Base-by-base conservation (phyloP, 2,113 vertebrate species). In the Paratilapia polleni region DNA sequence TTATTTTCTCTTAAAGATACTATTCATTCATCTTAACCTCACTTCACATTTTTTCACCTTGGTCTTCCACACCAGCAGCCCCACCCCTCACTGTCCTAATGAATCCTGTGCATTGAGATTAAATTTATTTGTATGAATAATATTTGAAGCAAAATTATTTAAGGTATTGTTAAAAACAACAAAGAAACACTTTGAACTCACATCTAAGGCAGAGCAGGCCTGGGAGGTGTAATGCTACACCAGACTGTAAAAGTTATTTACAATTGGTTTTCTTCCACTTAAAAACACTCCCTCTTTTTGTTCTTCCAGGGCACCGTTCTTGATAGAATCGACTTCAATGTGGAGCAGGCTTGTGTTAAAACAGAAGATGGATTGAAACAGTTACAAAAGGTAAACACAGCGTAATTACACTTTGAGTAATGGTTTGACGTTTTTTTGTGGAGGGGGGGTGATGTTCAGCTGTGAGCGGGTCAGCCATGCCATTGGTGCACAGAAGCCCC, bases 301-400 rank as follows among this genome's bases (percentile, higher is more conserved):
- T 36, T 87, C 58, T 8, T 88, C 47, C 41, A 99, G 98, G 98
- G 98, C 63, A 99, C 98, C 0, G 97, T 99, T 90, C 97, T 99
- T 11, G 98, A 99, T 90, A 96, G 97, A 93, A 99, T 99, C 81
- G 98, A 99, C 95, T 99, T 98, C 90, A 98, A 98, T n/a, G 97
- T 99, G 76, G 98, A 99, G 56, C 97, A 99, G 89, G 96, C 98
- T 24, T 99, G 97, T 94, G 91, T 99, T 75, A 99, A 98, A 97
- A 99, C 98, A 12, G 97, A 99, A n/a, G 98, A 99, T 0, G 98
- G 98, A 73, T 86, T 99, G 80, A 97, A 98, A 92, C 98, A 99
- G 73, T 94, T 99, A 87, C 98, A 98, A 88, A 99, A 99, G 97
- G 98, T 99, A 96, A 96, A 91, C 22, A 38, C 11, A 13, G 77